Evolutionary conservation across 2,888 invertebrate genomes (phyloP), one percentile per base, ranked within the genome.

Genomic region (Charanyca ferruginea): DNA sequence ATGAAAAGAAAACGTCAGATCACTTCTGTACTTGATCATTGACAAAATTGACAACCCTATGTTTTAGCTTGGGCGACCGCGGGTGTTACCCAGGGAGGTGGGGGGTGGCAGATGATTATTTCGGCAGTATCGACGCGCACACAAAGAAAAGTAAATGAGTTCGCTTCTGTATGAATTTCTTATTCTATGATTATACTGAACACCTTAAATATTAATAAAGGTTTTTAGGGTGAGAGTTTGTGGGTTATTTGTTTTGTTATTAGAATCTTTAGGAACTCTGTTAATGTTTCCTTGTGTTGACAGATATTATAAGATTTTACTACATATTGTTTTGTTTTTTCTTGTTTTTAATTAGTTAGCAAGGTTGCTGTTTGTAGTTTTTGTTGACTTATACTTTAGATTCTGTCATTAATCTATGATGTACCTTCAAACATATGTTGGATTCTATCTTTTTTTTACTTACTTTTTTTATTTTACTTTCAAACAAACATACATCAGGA

Each of bases 121-220:
- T 38, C 13, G 13, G 4, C 38, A 16, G 38, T 38, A 38, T 38
- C 3, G 38, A 38, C 38, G 3, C 16, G 9, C 38, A 4, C 35
- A 38, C 38, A 38, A 38, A 35, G 32, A 20, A 20, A 11, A 4
- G n/a, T 28, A 60, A 11, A 28, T 11, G 3, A 64, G n/a, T 44
- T 25, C 64, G 6, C 44, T 59, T 45, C 71, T 59, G 5, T 28
- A 2, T 4, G 7, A 0, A 28, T 35, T 45, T 6, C n/a, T 45
- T 60, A 47, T 5, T 66, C 71, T 66, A 22, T 28, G 38, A 54
- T 65, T 65, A 35, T 59, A 23, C 48, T 61, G 60, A 66, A 70
- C 58, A 71, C 54, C 48, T 66, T 55, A 47, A 63, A 77, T 69
- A 79, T 72, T 62, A 70, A 76, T 82, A 65, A 61, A 66, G 47